A percentile compares a stretch with the other conserved stretches of the same genome.
phyloP scores from a whole-genome alignment of 2,888 invertebrate genomes.

The Apamea crenata region DNA sequence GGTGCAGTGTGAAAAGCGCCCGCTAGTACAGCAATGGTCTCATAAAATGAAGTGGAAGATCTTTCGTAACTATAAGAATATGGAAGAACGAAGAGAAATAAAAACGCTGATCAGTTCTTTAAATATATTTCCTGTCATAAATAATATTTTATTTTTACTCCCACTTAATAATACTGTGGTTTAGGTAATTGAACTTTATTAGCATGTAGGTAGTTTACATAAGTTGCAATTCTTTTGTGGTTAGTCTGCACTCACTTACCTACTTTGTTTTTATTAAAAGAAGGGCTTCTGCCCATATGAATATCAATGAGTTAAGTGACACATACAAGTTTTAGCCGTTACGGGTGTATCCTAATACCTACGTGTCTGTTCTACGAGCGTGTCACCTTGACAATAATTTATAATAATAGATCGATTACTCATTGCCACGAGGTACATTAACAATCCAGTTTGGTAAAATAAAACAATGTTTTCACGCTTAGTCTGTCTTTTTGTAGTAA shows the following conservation, averaged over 20 bases:
- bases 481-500: constrained; percentile 11
- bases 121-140: background rate
- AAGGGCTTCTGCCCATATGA: constrained; percentile 16
- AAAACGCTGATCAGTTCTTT: background rate
- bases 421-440: constrained; percentile 47
- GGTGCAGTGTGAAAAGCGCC: no score
- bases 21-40: background rate
- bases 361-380: constrained; percentile 22
- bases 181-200: constrained; percentile 9
- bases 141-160: background rate
- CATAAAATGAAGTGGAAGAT: background rate
- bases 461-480: constrained; percentile 15
- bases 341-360: constrained; percentile 34
- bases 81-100: background rate
- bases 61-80: background rate
- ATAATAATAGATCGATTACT: constrained; percentile 56
- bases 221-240: constrained; percentile 23
- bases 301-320: constrained; percentile 40
- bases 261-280: constrained; percentile 3
- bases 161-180: background rate
- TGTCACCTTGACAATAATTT: constrained; percentile 51
- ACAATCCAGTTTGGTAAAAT: constrained; percentile 41
- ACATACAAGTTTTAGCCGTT: constrained; percentile 26
- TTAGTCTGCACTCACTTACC: background rate
- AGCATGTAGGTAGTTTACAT: constrained; percentile 2